Evolutionary conservation across 1,140 invertebrate species (phyloP), one percentile per base, ranked within the genome.

Genomic region (Latrodectus geometricus): DNA sequence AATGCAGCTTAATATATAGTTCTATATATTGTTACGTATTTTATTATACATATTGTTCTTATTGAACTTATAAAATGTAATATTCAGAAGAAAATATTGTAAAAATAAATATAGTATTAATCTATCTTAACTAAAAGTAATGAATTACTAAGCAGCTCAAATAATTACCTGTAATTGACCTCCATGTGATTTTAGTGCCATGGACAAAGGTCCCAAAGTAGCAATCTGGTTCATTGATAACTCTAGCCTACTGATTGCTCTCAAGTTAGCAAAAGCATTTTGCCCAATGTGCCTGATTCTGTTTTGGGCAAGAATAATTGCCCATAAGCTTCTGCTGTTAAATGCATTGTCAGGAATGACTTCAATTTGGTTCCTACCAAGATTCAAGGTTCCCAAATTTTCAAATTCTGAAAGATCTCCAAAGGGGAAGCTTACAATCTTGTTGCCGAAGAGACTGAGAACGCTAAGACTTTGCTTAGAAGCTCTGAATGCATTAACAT

Each of bases 391-490:
- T 0, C 21, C 21, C 0, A 87, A 50, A 3, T 23, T 56, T 56
- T 70, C 61, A n/a, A 35, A 87, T 4, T 21, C 15, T 15, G 21
- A 56, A 4, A 82, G 50, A 23, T 17, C 78, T 11, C 17, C 17
- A 61, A 50, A 87, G 21, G 20, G n/a, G n/a, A 87, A 75, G 11
- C 56, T 54, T 9, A 68, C 52, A 1, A 87, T 66, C 52, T 87
- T 81, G 69, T 87, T 87, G 48, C 86, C 86, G 50, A 78, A 87
- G 12, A 87, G 48, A 82, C 86, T 87, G 8, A 87, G 21, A 17
- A 49, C 56, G 12, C 23, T 35, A 3, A 82, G 14, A 9, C 72
- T 69, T 61, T 81, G 68, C 11, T 69, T 79, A 0, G 86, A 87
- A 48, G 70, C 78, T 11, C 48, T 65, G 65, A 87, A 87, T 14